Conservation (phyloP, 37 sponge, comb jelly and placozoan genomes). For the Chondrosia reniformis region DNA sequence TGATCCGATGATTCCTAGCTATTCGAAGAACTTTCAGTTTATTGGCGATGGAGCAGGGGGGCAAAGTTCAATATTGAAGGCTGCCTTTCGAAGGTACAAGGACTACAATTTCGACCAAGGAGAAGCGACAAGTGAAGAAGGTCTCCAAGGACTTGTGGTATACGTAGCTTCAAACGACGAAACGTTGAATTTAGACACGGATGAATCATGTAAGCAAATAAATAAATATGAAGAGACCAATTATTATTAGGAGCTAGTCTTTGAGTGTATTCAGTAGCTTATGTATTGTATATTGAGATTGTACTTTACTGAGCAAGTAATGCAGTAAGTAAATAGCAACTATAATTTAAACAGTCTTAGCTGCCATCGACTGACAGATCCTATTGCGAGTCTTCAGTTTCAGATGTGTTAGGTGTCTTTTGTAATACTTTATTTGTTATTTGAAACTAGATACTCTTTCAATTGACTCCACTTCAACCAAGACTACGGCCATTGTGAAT, state of each 20-base stretch:
- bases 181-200: conserved; percentile 38
- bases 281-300: too few relatives aligned
- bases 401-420: too few relatives aligned
- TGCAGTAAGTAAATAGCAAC: too few relatives aligned
- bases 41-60: conserved; percentile 29
- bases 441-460: not conserved
- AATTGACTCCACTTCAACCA: not conserved
- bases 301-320: too few relatives aligned
- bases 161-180: conserved; percentile 31
- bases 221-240: not conserved
- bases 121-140: not conserved
- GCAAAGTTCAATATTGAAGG: conserved; percentile 33
- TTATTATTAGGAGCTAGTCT: too few relatives aligned
- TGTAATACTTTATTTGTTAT: too few relatives aligned
- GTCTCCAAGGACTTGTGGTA: conserved; percentile 27
- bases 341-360: too few relatives aligned
- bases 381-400: too few relatives aligned
- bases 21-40: conserved; percentile 42
- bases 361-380: too few relatives aligned
- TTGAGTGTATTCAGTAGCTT: too few relatives aligned
- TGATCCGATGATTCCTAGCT: not conserved
- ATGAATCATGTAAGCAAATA: conserved; percentile 55
- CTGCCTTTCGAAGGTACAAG: conserved; percentile 60
- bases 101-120: conserved; percentile 41
- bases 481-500: conserved; percentile 32